These are phyloP conservation scores for Oreochromis grahami DNA, from an alignment of 2,797 vertebrate species.

Conservation along the genomic window DNA sequence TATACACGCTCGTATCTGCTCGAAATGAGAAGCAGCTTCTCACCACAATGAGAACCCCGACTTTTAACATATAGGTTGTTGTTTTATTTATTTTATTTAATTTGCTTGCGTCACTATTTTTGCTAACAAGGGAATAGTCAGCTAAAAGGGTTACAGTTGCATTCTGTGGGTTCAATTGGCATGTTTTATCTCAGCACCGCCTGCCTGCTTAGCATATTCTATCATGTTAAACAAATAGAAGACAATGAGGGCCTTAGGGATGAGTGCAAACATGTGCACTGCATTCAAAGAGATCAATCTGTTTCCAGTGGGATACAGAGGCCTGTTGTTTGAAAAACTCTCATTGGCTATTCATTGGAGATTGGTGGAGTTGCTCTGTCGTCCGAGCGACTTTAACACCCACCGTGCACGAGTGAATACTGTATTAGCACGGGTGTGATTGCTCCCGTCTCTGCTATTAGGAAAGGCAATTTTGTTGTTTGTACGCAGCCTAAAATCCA, in stretches of 20 bases:
- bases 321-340: slow-evolving; percentile 21
- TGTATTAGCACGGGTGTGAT: not conserved
- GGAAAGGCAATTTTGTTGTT: not conserved
- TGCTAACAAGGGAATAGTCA: slow-evolving; percentile 45
- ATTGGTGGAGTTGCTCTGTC: slow-evolving; percentile 50
- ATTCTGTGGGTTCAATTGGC: slow-evolving; percentile 13
- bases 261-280: slow-evolving; percentile 30
- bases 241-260: slow-evolving; percentile 64
- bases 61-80: slow-evolving; percentile 19
- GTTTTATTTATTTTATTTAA: slow-evolving; percentile 53
- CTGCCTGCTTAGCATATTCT: slow-evolving; percentile 68
- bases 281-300: slow-evolving; percentile 63
- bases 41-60: not conserved
- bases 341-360: slow-evolving; percentile 55
- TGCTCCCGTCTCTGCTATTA: not conserved
- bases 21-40: not conserved
- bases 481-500: not conserved
- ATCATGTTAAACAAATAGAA: slow-evolving; percentile 76
- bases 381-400: slow-evolving; percentile 33
- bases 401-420: not conserved
- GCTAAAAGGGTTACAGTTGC: slow-evolving; percentile 47
- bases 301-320: slow-evolving; percentile 40
- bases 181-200: slow-evolving; percentile 34
- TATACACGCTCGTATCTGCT: not conserved
- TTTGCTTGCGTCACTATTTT: slow-evolving; percentile 15